Percentiles rank a stretch among this genome's conserved stretches.
These are phyloP conservation scores for Glyptemys insculpta DNA, from an alignment of 2,797 vertebrate genomes.

Conservation along the genomic window DNA sequence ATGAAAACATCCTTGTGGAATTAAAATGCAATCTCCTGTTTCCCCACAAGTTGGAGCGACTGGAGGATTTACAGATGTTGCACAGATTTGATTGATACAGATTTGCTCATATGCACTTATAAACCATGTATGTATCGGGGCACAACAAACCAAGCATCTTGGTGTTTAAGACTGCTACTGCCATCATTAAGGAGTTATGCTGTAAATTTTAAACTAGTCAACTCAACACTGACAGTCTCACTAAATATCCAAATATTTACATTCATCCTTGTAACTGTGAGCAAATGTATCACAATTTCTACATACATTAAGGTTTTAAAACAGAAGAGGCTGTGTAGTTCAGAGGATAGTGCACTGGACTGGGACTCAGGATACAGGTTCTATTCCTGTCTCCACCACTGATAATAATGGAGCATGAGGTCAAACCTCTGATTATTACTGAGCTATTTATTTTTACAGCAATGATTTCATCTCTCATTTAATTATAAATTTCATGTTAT, in stretches of 20 bases:
- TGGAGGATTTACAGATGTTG: not conserved
- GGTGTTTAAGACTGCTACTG: slow-evolving; percentile 1
- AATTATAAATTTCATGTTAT: slow-evolving; percentile 21
- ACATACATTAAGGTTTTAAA: not conserved
- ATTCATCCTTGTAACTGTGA: not conserved
- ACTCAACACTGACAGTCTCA: not conserved
- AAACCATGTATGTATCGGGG: not conserved
- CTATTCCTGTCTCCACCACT: not conserved
- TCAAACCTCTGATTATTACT: not conserved
- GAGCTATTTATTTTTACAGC: slow-evolving; percentile 6
- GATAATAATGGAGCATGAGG: not conserved
- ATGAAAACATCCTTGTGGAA: slow-evolving; percentile 20
- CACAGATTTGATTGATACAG: too few relatives aligned
- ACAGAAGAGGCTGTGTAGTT: not conserved
- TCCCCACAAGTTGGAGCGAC: not conserved
- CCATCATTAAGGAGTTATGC: not conserved
- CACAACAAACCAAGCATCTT: not conserved
- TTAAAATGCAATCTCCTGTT: slow-evolving; percentile 18
- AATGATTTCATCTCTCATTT: not conserved
- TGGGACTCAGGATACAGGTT: not conserved
- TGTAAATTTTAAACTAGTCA: not conserved
- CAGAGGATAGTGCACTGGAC: not conserved
- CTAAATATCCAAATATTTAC: slow-evolving; percentile 27
- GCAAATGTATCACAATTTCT: not conserved
- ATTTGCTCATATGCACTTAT: not conserved